Base-by-base conservation (phyloP, 2,888 invertebrate genomes). In the Therioaphis trifolii region DNA sequence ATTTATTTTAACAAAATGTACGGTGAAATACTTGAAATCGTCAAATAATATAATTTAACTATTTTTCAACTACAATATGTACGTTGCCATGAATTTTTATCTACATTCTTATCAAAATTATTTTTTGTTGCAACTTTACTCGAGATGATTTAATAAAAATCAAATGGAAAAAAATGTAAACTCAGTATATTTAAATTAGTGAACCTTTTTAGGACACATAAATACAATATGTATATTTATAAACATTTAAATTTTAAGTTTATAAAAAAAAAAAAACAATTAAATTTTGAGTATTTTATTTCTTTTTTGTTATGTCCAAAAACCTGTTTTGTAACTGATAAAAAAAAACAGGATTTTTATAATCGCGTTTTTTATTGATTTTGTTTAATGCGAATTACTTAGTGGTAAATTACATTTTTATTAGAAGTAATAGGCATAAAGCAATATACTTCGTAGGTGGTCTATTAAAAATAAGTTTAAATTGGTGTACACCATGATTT, bases 391-490 rank as follows among this genome's bases (percentile, higher is more conserved):
- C 63, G 82, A 49, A 61, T 82, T 82, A 82, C 72, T 72, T 82
- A 61, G 61, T 40, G 72, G 72, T 63, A 61, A 63, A 82, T 82
- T 74, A 82, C 72, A 24, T 82, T 82, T 82, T 72, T 82, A 82
- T 82, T 63, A 66, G 63, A 61, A 82, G 82, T 72, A 82, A 80
- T 71, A 80, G 55, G 58, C 58, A 40, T 63, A 74, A 49, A 82
- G 40, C 74, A 46, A 63, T 72, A 82, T 82, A 74, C 74, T 52
- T 61, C 82, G 63, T 74, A 82, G 82, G 82, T 82, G 82, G 82
- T 82, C 82, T 72, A 72, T 82, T 66, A 66, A 66, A 82, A 63
- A 40, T 82, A 74, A 72, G 7, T 63, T 74, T 82, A 63, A 82
- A 82, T 74, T 82, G 61, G 66, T 24, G 40, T 68, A 29, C 14